Percentiles rank a stretch among this genome's conserved stretches.
Evolutionary conservation across 37 sponge, comb jelly and placozoan species (phyloP).

Genomic region (Chondrosia reniformis): DNA sequence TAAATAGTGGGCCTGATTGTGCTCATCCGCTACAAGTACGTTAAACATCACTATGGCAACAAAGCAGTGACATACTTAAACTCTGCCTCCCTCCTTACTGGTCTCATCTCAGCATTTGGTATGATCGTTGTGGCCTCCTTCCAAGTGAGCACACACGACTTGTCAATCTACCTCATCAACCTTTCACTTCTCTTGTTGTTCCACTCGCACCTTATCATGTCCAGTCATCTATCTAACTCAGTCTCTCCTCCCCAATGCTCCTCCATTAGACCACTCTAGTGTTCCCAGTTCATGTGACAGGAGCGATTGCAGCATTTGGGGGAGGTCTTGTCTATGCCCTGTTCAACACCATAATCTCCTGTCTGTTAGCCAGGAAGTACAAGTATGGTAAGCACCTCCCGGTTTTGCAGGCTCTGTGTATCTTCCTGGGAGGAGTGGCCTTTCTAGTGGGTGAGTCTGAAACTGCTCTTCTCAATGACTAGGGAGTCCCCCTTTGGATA

Average conservation of each 20-base stretch:
- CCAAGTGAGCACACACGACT: slow-evolving; percentile 41
- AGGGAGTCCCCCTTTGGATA: no score
- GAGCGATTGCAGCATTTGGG: slow-evolving; percentile 3
- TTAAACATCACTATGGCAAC: background rate
- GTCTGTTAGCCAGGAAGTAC: background rate
- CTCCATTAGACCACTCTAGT: background rate
- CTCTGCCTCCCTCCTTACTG: background rate
- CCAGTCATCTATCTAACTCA: background rate
- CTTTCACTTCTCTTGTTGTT: background rate
- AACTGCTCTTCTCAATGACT: background rate
- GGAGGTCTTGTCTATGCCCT: background rate
- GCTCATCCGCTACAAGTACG: background rate
- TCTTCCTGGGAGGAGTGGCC: background rate
- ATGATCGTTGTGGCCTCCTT: slow-evolving; percentile 54
- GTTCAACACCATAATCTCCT: slow-evolving; percentile 11
- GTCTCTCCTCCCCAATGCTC: background rate
- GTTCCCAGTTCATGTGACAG: background rate
- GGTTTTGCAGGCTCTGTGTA: background rate
- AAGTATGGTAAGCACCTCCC: background rate
- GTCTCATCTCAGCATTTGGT: slow-evolving; percentile 30
- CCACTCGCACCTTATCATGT: background rate
- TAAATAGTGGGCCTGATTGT: background rate
- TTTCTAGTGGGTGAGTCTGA: background rate
- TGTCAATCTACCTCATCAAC: background rate
- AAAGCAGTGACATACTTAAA: slow-evolving; percentile 14